A percentile compares a stretch with the other conserved stretches of the same genome.
Conservation (phyloP, 2,797 vertebrate genomes). For the Potorous gilbertii region DNA sequence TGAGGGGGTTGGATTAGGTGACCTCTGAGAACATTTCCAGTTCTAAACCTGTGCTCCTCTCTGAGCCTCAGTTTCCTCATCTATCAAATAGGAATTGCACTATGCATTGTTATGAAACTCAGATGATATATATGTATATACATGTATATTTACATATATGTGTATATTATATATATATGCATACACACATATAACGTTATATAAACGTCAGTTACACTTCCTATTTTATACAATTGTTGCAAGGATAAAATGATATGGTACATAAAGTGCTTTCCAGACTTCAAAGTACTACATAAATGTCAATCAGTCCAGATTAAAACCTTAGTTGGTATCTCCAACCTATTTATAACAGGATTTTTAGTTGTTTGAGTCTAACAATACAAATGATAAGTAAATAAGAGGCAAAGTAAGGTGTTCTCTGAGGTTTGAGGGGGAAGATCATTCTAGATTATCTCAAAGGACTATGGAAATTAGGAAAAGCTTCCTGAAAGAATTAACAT, state of each 20-base stretch:
- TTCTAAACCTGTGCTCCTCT: not conserved
- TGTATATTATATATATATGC: not conserved
- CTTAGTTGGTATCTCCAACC: not conserved
- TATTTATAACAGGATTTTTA: not conserved
- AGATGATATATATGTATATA: not conserved
- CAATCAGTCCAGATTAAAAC: not conserved
- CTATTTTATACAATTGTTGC: not conserved
- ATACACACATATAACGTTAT: not conserved
- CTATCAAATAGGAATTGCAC: not conserved
- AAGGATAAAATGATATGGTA: not conserved
- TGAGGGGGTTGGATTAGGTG: not conserved
- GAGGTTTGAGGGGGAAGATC: not conserved
- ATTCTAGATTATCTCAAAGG: not conserved
- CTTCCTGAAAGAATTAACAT: not conserved
- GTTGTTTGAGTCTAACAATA: not conserved
- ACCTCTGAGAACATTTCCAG: not conserved
- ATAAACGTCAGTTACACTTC: not conserved
- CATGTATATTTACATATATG: not conserved
- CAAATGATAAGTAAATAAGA: not conserved
- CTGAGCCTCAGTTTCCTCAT: not conserved
- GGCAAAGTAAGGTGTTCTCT: not conserved
- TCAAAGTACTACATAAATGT: not conserved
- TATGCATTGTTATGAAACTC: not conserved
- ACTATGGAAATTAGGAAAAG: not conserved
- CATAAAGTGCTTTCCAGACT: not conserved